Conservation (phyloP, 92 coral and sea anemone genomes). For the Parazoanthus darwini region DNA sequence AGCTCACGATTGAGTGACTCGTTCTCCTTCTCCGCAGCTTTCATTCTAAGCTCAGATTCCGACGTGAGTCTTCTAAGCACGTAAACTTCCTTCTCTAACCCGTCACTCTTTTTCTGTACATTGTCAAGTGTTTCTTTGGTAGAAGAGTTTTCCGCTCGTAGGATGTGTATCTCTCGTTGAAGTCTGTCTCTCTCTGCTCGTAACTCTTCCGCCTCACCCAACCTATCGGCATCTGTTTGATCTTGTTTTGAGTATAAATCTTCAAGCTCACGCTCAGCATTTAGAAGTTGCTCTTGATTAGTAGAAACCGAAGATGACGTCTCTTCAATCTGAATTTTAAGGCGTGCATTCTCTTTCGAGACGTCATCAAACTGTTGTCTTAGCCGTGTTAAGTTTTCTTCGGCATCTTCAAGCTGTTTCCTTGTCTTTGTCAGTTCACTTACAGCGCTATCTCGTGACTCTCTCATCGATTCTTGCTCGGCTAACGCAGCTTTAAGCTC, state of each 20-base stretch:
- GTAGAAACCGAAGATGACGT: slow-evolving; percentile 60
- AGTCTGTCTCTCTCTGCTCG: slow-evolving; percentile 85
- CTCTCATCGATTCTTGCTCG: slow-evolving; percentile 62
- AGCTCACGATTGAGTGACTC: slow-evolving; percentile 93
- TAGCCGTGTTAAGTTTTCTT: slow-evolving; percentile 56
- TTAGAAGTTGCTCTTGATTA: slow-evolving; percentile 68
- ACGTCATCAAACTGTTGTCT: slow-evolving; percentile 70
- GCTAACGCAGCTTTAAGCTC: slow-evolving; percentile 66
- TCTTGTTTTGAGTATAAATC: slow-evolving; percentile 77
- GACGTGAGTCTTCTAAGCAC: slow-evolving; percentile 70
- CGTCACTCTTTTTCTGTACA: slow-evolving; percentile 76
- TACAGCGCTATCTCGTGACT: slow-evolving; percentile 76
- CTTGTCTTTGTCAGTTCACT: slow-evolving; percentile 52
- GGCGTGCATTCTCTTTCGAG: slow-evolving; percentile 66
- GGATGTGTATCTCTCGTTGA: slow-evolving; percentile 69
- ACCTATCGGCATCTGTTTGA: slow-evolving; percentile 73
- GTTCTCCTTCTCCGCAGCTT: slow-evolving; percentile 86
- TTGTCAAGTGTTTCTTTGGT: slow-evolving; percentile 71
- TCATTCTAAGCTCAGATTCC: slow-evolving; percentile 75
- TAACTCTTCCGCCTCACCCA: slow-evolving; percentile 53
- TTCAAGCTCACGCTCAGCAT: slow-evolving; percentile 82
- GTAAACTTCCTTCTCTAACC: slow-evolving; percentile 78
- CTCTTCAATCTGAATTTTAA: slow-evolving; percentile 82
- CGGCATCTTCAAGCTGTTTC: slow-evolving; percentile 57
- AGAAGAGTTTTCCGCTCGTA: slow-evolving; percentile 83